These are phyloP conservation scores for Mactra quadrangularis DNA, from an alignment of 1,140 invertebrate genomes.

Conservation along the genomic window DNA sequence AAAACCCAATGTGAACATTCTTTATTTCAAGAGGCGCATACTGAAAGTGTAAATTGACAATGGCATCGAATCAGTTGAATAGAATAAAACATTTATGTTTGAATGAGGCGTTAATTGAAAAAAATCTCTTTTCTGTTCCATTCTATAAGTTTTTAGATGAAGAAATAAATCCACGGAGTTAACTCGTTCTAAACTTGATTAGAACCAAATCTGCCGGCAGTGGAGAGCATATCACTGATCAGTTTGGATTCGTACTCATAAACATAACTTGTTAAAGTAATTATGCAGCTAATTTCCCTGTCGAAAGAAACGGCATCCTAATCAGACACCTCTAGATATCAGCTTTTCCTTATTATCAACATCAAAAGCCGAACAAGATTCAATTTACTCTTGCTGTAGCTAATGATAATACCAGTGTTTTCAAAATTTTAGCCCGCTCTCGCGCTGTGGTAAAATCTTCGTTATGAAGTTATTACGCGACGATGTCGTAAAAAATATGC, in stretches of 20 bases:
- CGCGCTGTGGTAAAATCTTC: no score
- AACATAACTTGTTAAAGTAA: conserved; percentile 48
- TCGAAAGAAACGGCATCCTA: conserved; percentile 28
- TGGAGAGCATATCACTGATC: conserved; percentile 12
- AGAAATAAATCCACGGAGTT: conserved; percentile 24
- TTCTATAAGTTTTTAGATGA: background rate
- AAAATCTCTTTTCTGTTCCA: no score
- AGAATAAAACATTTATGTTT: no score
- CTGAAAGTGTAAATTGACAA: no score
- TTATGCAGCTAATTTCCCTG: conserved; percentile 38
- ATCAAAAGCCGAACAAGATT: conserved; percentile 40
- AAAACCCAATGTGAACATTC: no score
- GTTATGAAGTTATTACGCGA: no score
- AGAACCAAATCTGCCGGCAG: background rate
- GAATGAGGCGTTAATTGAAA: no score
- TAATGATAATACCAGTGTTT: conserved; percentile 31
- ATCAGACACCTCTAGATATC: conserved; percentile 34
- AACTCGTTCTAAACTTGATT: conserved; percentile 40
- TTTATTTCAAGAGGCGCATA: no score
- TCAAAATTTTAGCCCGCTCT: no score
- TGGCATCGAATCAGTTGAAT: no score
- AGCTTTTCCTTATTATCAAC: conserved; percentile 38
- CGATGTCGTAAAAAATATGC: no score
- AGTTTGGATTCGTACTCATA: background rate
- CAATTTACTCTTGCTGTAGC: conserved; percentile 27